Evolutionary conservation across 1,140 invertebrate genomes (phyloP).

Genomic region (Hermetia illucens): DNA sequence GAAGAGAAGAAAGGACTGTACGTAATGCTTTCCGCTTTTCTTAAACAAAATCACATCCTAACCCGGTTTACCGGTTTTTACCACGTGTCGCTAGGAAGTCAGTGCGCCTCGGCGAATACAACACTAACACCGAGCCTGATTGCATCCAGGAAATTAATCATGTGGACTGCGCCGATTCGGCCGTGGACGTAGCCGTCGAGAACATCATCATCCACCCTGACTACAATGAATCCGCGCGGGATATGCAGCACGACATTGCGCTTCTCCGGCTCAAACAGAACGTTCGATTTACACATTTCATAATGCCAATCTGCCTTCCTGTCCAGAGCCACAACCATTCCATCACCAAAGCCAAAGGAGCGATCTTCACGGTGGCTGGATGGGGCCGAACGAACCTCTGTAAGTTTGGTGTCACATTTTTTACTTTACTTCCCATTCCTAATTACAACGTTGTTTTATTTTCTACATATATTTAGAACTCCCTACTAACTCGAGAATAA

Average conservation of each 20-base stretch:
- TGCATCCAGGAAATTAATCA: conserved; percentile 32
- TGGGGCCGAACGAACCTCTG: conserved; percentile 63
- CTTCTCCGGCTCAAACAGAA: conserved; percentile 57
- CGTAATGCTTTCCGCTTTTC: conserved; percentile 7
- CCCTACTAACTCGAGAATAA: no score
- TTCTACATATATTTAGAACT: no score
- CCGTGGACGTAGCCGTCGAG: conserved; percentile 26
- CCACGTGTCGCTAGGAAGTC: conserved; percentile 26
- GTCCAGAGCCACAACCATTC: conserved; percentile 27
- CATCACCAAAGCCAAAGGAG: conserved; percentile 30
- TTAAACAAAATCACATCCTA: background rate
- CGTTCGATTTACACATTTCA: conserved; percentile 53
- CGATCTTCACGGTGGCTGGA: conserved; percentile 55
- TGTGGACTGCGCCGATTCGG: conserved; percentile 26
- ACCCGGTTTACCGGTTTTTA: background rate
- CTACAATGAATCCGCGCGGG: conserved; percentile 23
- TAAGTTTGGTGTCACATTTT: no score
- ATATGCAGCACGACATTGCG: conserved; percentile 53
- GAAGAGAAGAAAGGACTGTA: conserved; percentile 21
- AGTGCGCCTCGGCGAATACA: conserved; percentile 46
- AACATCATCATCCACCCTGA: conserved; percentile 29
- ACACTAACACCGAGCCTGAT: conserved; percentile 38
- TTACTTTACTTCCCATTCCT: no score
- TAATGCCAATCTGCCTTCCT: conserved; percentile 67
- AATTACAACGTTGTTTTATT: no score